Percentiles rank a stretch among this genome's conserved stretches.
These are phyloP conservation scores for Anableps anableps DNA, from an alignment of 2,797 vertebrate species.

Conservation along the genomic window DNA sequence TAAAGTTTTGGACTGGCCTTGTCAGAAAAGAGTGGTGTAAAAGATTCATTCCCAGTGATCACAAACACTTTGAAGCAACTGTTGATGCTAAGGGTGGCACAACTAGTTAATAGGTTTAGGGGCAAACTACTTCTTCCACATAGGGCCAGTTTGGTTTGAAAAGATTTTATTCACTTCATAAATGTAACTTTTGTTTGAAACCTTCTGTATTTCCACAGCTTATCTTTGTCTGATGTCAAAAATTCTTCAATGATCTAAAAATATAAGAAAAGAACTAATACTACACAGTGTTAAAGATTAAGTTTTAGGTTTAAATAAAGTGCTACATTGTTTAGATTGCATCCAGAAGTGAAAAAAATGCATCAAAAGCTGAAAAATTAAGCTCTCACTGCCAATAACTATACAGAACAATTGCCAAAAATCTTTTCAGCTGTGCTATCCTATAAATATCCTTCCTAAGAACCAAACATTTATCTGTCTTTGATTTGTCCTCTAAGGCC, in stretches of 20 bases:
- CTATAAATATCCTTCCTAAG: slow-evolving; percentile 24
- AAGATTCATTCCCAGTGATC: background rate
- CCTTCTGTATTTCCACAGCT: background rate
- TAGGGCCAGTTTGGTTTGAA: background rate
- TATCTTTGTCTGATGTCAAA: background rate
- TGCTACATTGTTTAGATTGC: background rate
- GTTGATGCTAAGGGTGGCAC: background rate
- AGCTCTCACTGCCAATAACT: slow-evolving; percentile 18
- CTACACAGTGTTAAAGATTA: background rate
- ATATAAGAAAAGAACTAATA: background rate
- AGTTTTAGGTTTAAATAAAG: background rate
- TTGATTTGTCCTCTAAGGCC: slow-evolving; percentile 61
- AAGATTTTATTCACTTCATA: background rate
- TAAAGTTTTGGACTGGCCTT: background rate
- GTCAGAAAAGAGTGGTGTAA: background rate
- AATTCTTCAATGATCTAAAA: background rate
- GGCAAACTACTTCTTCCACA: no score
- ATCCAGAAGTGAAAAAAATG: background rate
- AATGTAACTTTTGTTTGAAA: background rate
- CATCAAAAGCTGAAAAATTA: background rate
- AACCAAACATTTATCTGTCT: slow-evolving; percentile 58
- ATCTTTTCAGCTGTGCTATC: slow-evolving; percentile 25
- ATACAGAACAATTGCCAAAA: slow-evolving; percentile 12
- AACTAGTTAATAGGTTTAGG: background rate
- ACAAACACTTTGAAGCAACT: background rate